Evolutionary conservation across 2,888 invertebrate species (phyloP), one percentile per base, ranked within the genome.

Genomic region (Protophormia terraenovae): DNA sequence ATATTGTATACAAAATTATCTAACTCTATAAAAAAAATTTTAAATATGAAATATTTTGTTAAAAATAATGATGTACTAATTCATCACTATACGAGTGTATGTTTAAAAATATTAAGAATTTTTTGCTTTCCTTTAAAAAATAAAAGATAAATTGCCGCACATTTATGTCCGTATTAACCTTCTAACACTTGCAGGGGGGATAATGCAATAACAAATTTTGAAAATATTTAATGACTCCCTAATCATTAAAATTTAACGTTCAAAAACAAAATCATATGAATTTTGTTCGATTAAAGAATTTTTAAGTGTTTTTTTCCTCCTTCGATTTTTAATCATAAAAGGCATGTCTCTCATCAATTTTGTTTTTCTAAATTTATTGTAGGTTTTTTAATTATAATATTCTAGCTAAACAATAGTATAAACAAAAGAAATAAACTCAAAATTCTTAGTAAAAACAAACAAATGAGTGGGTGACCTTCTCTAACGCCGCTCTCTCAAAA

Each of bases 391-490:
- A 53, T 53, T 41, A 55, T 32, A 55, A 24, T 16, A 41, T 41
- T 41, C 41, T 10, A 16, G 14, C 62, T 16, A 12, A 67, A 50
- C 2, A 14, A 55, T 35, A 69, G n/a, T 71, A 41, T 41, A 58
- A 58, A 55, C 55, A 55, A 71, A 53, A 55, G 22, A 53, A 58
- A 58, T 32, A 29, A 24, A 38, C 32, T 45, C 0, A 41, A 72
- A 72, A 41, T 58, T 58, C 55, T 72, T 19, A 27, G 16, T 67
- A 67, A 60, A 47, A 69, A 60, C 58, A 60, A 77, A 64, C 12
- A 50, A 50, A 58, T 60, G 50, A 69, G 77, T 78, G 77, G 60
- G 77, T 50, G 77, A 78, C 69, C 67, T 78, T 78, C 75, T 71
- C 29, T 24, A 24, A 27, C 32, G 45, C 45, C n/a, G n/a, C 2